Conservation (phyloP, 30 jellyfish, hydroid and myxozoan species). For the Aurelia coerulea region DNA sequence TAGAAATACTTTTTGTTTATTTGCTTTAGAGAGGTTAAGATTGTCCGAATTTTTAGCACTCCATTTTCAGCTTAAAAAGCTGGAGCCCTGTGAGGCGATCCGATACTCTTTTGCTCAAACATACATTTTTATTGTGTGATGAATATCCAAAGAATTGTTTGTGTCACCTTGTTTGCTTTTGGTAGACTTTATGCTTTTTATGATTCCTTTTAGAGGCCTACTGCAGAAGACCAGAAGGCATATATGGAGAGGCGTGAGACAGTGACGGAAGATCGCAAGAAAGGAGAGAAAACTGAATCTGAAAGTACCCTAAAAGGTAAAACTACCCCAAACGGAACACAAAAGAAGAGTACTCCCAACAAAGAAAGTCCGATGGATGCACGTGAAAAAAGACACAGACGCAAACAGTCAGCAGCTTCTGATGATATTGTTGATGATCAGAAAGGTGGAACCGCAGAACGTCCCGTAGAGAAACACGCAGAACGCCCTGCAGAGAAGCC, state of each 20-base stretch:
- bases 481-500: background rate
- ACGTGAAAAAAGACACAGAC: slow-evolving; percentile 28
- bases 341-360: slow-evolving; percentile 51
- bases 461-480: slow-evolving; percentile 7
- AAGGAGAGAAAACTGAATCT: slow-evolving; percentile 31
- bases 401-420: slow-evolving; percentile 18
- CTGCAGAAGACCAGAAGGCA: slow-evolving; percentile 58
- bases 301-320: slow-evolving; percentile 23
- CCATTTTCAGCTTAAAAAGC: too few relatives aligned
- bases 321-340: slow-evolving; percentile 56
- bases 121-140: too few relatives aligned
- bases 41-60: too few relatives aligned
- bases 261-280: slow-evolving; percentile 38
- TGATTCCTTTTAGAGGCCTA: slow-evolving; percentile 19
- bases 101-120: too few relatives aligned
- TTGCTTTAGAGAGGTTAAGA: too few relatives aligned
- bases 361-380: slow-evolving; percentile 55
- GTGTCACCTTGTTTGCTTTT: background rate
- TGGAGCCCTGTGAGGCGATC: too few relatives aligned
- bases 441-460: slow-evolving; percentile 4
- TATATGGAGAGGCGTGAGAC: slow-evolving; percentile 57
- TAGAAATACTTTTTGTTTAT: too few relatives aligned
- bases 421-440: slow-evolving; percentile 50
- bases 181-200: background rate
- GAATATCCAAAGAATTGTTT: too few relatives aligned